Evolutionary conservation across 2,797 vertebrate genomes (phyloP).

Genomic region (Labroides dimidiatus): DNA sequence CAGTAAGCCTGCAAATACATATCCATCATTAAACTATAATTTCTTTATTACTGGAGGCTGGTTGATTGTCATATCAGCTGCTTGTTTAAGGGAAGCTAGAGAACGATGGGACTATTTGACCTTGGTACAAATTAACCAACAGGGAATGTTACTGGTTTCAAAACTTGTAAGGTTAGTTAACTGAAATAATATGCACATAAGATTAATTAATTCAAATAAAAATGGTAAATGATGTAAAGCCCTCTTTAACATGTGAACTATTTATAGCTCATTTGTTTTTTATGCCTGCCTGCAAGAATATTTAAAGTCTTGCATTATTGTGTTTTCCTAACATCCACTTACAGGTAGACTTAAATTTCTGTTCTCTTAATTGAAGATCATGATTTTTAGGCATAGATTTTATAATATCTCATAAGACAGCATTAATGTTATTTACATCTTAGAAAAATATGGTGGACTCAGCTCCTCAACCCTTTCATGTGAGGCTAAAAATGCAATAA

Average conservation of each 20-base stretch:
- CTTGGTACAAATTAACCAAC: neutral
- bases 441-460: neutral
- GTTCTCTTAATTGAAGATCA: neutral
- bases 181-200: too few relatives aligned
- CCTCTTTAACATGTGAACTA: too few relatives aligned
- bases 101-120: constrained; percentile 2
- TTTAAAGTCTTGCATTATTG: too few relatives aligned
- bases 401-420: neutral
- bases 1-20: constrained; percentile 3
- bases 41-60: neutral
- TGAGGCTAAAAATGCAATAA: constrained; percentile 18
- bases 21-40: constrained; percentile 9
- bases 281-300: too few relatives aligned
- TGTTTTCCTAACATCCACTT: neutral
- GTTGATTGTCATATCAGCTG: neutral
- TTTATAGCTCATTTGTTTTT: too few relatives aligned
- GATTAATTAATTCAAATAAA: too few relatives aligned
- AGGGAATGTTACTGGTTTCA: too few relatives aligned
- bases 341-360: neutral
- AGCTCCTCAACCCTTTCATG: neutral
- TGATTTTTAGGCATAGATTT: neutral
- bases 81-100: neutral
- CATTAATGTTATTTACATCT: neutral
- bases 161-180: too few relatives aligned
- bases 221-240: too few relatives aligned